A percentile compares a stretch with the other conserved stretches of the same genome.
phyloP scores from a whole-genome alignment of 2,113 vertebrate species.

The Antennarius striatus region DNA sequence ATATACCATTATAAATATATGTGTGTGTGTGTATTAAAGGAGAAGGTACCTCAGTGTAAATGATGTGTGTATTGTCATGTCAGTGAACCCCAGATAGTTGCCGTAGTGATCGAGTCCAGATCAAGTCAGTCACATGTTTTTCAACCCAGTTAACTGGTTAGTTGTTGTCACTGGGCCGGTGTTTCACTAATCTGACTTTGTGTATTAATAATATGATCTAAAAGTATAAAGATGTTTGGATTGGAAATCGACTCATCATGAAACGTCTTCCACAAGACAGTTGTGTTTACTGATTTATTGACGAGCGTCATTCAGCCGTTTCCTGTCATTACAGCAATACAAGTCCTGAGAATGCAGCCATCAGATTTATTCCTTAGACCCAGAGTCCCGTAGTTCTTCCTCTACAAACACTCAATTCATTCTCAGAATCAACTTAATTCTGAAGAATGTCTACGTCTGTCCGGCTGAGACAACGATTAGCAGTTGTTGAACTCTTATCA shows the following conservation, averaged over 20 bases:
- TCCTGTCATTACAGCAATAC: conserved; percentile 42
- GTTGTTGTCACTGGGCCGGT: no score
- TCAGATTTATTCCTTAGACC: neutral
- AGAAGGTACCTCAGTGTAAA: neutral
- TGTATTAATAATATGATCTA: no score
- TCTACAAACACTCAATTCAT: conserved; percentile 52
- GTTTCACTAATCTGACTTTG: no score
- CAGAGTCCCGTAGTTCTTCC: conserved; percentile 36
- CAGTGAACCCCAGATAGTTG: no score
- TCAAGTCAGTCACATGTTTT: neutral
- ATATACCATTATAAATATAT: neutral
- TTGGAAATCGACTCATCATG: neutral
- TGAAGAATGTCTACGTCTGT: conserved; percentile 39
- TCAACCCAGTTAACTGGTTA: neutral
- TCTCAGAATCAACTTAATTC: conserved; percentile 15
- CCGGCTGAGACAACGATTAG: conserved; percentile 17
- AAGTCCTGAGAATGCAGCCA: conserved; percentile 24
- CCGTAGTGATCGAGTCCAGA: no score
- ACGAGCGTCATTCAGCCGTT: neutral
- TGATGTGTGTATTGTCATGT: no score
- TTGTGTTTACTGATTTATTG: conserved; percentile 1
- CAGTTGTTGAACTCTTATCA: no score
- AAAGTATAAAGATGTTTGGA: no score
- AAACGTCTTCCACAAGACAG: neutral
- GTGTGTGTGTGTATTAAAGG: neutral